Conservation (phyloP, 37 sponge, comb jelly and placozoan genomes). For the Spongilla lacustris region DNA sequence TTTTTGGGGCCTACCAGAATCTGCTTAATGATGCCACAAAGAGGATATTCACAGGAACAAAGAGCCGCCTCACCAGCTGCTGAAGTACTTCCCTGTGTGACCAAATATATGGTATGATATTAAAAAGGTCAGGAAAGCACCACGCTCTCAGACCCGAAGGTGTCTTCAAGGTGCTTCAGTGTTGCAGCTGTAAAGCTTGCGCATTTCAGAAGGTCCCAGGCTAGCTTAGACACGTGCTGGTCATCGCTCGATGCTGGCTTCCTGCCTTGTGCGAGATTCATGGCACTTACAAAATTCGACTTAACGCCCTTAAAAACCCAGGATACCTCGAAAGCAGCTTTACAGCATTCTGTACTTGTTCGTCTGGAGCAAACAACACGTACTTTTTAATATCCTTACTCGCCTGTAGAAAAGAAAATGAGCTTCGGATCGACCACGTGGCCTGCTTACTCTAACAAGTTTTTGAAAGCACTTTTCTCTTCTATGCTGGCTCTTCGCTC, state of each 20-base stretch:
- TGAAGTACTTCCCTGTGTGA: constrained; percentile 37
- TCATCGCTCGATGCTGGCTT: background rate
- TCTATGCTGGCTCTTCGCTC: constrained; percentile 73
- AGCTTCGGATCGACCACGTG: too few relatives aligned
- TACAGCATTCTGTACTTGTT: background rate
- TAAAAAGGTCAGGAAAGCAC: too few relatives aligned
- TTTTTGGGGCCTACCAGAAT: constrained; percentile 53
- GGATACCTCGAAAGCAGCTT: background rate
- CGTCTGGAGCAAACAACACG: background rate
- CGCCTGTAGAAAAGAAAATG: background rate
- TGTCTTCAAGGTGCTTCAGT: constrained; percentile 33
- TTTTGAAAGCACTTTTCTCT: constrained; percentile 75
- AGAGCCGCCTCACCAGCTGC: constrained; percentile 35
- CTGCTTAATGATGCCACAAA: constrained; percentile 57
- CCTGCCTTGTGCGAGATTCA: background rate
- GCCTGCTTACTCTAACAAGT: constrained; percentile 43
- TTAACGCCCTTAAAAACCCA: background rate
- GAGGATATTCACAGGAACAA: constrained; percentile 57
- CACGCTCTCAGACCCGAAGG: constrained; percentile 21
- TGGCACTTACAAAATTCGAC: background rate
- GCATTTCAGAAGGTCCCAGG: constrained; percentile 10
- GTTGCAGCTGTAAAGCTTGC: constrained; percentile 2
- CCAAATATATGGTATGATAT: too few relatives aligned
- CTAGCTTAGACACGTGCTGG: constrained; percentile 2
- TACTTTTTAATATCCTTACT: constrained; percentile 27